Percentiles rank a stretch among this genome's conserved stretches.
phyloP scores from a whole-genome alignment of 2,797 vertebrate genomes.

The Galagoides demidoff region DNA sequence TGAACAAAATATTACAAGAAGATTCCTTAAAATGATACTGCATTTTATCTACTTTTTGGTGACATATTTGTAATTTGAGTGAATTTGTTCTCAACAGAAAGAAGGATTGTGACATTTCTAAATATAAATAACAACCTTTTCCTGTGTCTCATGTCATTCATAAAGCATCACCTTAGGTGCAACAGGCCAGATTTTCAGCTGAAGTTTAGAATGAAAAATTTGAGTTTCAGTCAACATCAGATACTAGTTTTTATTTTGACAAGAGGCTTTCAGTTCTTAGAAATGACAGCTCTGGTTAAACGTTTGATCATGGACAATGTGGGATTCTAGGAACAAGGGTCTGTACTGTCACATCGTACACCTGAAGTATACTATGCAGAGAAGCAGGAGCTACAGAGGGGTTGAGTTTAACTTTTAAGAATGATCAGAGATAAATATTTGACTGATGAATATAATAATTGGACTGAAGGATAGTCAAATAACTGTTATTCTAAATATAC shows the following conservation, averaged over 20 bases:
- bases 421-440: slow-evolving; percentile 57
- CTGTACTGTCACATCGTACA: not conserved
- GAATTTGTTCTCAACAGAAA: slow-evolving; percentile 56
- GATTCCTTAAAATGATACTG: slow-evolving; percentile 49
- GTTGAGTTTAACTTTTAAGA: slow-evolving; percentile 43
- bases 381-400: not conserved
- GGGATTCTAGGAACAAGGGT: not conserved
- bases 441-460: slow-evolving; percentile 34
- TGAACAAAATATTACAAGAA: slow-evolving; percentile 64
- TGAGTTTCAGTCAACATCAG: slow-evolving; percentile 46
- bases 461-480: slow-evolving; percentile 46
- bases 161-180: slow-evolving; percentile 17
- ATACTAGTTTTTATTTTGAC: slow-evolving; percentile 57
- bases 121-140: slow-evolving; percentile 45
- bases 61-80: slow-evolving; percentile 54
- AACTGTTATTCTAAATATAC: slow-evolving; percentile 10
- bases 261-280: slow-evolving; percentile 24
- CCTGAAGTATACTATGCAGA: not conserved
- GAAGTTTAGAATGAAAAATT: slow-evolving; percentile 65
- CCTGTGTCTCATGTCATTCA: not conserved
- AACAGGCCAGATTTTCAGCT: slow-evolving; percentile 48
- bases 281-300: slow-evolving; percentile 56
- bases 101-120: slow-evolving; percentile 64
- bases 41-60: slow-evolving; percentile 51
- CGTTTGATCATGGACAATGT: not conserved